Conservation (phyloP, 2,797 vertebrate genomes). For the Pipistrellus pipistrellus region DNA sequence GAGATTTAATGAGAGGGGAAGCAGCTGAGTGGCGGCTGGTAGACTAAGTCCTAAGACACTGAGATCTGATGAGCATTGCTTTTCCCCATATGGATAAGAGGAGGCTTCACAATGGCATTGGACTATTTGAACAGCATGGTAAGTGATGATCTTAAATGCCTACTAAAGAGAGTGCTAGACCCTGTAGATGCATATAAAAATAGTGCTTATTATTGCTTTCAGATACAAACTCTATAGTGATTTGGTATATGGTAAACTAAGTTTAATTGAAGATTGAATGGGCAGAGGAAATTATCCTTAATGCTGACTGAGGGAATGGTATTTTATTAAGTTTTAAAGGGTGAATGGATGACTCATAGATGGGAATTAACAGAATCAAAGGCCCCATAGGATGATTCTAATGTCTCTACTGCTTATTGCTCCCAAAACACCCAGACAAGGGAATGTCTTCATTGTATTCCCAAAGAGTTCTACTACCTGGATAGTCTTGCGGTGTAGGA, state of each 20-base stretch:
- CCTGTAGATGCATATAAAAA: background rate
- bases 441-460: background rate
- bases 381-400: background rate
- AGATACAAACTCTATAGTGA: background rate
- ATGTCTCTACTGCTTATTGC: background rate
- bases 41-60: background rate
- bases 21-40: too few species aligned
- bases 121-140: background rate
- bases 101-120: background rate
- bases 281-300: background rate
- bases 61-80: background rate
- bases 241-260: background rate
- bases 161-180: background rate
- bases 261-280: background rate
- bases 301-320: background rate
- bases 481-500: background rate
- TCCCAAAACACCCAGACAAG: background rate
- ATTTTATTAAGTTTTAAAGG: background rate
- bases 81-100: background rate
- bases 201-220: background rate
- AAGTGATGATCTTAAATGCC: background rate
- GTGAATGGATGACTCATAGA: background rate
- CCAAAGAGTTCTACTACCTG: background rate
- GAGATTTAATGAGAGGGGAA: background rate
- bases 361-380: background rate